A percentile compares a stretch with the other conserved stretches of the same genome.
Conservation (phyloP, 2,113 vertebrate genomes). For the Tetraodon nigroviridis region DNA sequence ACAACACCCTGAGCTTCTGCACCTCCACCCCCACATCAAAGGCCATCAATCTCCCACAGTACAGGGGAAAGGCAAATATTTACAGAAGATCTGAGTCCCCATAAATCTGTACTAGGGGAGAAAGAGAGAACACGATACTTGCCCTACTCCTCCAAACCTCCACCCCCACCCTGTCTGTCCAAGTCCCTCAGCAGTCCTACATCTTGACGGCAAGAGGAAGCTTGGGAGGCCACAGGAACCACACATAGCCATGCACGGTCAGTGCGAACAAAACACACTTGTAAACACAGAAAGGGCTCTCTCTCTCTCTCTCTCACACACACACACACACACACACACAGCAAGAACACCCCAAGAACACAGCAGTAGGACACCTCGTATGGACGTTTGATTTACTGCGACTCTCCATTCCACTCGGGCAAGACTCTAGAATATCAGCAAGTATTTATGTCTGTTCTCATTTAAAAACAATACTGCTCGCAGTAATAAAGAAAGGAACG, state of each 20-base stretch:
- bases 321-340: conserved; percentile 13
- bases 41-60: conserved; percentile 77
- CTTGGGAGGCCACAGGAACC: conserved; percentile 63
- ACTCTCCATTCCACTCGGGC: conserved; percentile 62
- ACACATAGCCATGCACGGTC: conserved; percentile 19
- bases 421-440: conserved; percentile 63
- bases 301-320: too few species aligned
- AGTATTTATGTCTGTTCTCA: conserved; percentile 73
- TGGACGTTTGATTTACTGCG: conserved; percentile 67
- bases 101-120: conserved; percentile 78
- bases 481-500: conserved; percentile 71
- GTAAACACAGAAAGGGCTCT: conserved; percentile 22
- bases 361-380: conserved; percentile 47
- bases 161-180: conserved; percentile 45
- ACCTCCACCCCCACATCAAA: conserved; percentile 69
- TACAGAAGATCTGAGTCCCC: conserved; percentile 77
- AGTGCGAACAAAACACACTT: conserved; percentile 54
- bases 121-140: conserved; percentile 73
- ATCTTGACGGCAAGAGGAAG: conserved; percentile 63
- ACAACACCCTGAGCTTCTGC: conserved; percentile 47
- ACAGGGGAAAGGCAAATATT: conserved; percentile 82
- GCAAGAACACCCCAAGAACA: conserved; percentile 19
- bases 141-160: conserved; percentile 42
- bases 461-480: conserved; percentile 74
- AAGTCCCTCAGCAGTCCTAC: conserved; percentile 60